Conservation (phyloP, 2,113 vertebrate species). For the Reinhardtius hippoglossoides region DNA sequence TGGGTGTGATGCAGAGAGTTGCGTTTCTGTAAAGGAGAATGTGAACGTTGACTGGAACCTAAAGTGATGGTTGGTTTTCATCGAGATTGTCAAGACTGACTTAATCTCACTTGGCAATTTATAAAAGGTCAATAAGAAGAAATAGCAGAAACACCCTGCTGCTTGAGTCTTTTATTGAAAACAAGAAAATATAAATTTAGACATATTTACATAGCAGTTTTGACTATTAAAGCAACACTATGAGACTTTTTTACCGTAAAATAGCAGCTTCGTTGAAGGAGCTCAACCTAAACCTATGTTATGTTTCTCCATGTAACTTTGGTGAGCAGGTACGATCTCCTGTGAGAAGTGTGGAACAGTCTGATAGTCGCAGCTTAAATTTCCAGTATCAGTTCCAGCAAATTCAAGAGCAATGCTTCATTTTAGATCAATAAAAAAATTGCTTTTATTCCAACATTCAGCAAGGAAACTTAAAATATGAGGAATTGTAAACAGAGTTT, state of each 20-base stretch:
- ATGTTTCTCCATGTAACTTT: no score
- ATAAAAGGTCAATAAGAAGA: background rate
- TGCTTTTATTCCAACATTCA: no score
- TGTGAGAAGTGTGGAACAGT: background rate
- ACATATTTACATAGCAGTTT: slow-evolving; percentile 55
- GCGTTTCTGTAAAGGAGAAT: slow-evolving; percentile 13
- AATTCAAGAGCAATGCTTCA: no score
- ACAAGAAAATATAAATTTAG: slow-evolving; percentile 45
- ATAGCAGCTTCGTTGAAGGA: no score
- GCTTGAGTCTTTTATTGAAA: slow-evolving; percentile 59
- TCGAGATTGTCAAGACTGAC: slow-evolving; percentile 1
- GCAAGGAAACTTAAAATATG: no score
- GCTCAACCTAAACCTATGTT: no score
- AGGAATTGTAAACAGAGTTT: no score
- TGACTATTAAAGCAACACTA: background rate
- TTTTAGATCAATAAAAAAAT: no score
- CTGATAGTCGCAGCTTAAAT: no score
- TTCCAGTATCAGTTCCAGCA: no score
- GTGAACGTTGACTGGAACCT: slow-evolving; percentile 43
- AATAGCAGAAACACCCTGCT: background rate
- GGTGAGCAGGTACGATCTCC: no score
- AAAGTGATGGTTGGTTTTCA: slow-evolving; percentile 21
- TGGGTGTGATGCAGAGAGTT: slow-evolving; percentile 12
- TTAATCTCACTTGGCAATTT: background rate
- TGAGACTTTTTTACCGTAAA: fast-evolving